A percentile compares a stretch with the other conserved stretches of the same genome.
Evolutionary conservation across 1,140 invertebrate genomes (phyloP).

Genomic region (Zaprionus africanus): DNA sequence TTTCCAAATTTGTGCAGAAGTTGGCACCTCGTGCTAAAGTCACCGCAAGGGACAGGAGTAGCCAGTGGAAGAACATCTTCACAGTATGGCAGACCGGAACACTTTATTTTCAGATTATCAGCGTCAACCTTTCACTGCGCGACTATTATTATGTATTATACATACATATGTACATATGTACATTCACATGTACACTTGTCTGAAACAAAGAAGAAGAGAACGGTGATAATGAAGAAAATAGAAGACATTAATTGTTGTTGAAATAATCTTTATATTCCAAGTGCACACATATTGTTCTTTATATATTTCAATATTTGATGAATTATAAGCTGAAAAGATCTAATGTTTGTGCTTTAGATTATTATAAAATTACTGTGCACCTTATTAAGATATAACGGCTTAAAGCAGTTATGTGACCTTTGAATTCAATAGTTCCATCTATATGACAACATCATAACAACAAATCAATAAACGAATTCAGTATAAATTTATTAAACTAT

Average conservation of each 20-base stretch:
- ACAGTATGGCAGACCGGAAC: constrained; percentile 3
- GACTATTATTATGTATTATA: not conserved
- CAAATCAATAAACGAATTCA: not conserved
- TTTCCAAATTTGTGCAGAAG: constrained; percentile 63
- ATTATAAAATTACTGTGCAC: not conserved
- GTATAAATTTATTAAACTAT: not conserved
- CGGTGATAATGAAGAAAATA: not conserved
- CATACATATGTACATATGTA: not conserved
- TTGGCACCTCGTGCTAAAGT: constrained; percentile 28
- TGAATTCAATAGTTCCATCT: not conserved
- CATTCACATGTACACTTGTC: not conserved
- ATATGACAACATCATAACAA: not conserved
- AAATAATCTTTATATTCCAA: not conserved
- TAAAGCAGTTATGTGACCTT: not conserved
- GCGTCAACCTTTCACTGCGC: constrained; percentile 11
- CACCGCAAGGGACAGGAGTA: constrained; percentile 17
- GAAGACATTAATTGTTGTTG: not conserved
- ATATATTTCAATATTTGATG: too few species aligned
- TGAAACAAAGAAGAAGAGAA: not conserved
- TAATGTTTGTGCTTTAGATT: not conserved
- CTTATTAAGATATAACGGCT: too few species aligned
- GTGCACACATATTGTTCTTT: not conserved
- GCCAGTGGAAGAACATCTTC: constrained; percentile 48
- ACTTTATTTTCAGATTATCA: constrained; percentile 23
- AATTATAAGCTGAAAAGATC: not conserved